These are phyloP conservation scores for Marmota monax DNA, from an alignment of 2,113 vertebrate species.

Conservation along the genomic window DNA sequence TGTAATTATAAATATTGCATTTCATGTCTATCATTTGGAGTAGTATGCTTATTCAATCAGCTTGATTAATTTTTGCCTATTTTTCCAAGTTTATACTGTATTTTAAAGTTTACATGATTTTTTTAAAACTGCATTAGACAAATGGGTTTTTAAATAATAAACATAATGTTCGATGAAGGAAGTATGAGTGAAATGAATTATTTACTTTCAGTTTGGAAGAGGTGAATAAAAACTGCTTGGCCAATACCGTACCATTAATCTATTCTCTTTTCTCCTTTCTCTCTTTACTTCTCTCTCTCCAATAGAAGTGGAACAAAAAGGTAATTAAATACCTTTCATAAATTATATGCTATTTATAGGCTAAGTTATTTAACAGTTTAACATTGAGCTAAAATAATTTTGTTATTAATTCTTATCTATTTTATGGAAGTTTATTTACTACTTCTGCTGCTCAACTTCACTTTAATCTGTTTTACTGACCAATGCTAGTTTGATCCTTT, in stretches of 20 bases:
- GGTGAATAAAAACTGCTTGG: slow-evolving; percentile 90
- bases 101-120: slow-evolving; percentile 74
- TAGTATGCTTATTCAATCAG: slow-evolving; percentile 56
- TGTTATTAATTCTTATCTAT: slow-evolving; percentile 90
- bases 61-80: slow-evolving; percentile 67
- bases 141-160: slow-evolving; percentile 62
- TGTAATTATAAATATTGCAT: slow-evolving; percentile 38
- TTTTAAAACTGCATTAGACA: slow-evolving; percentile 73
- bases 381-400: slow-evolving; percentile 88
- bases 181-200: slow-evolving; percentile 83
- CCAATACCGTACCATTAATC: slow-evolving; percentile 93
- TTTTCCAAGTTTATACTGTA: slow-evolving; percentile 66
- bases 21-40: slow-evolving; percentile 56
- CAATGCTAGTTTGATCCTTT: slow-evolving; percentile 55
- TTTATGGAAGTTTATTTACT: slow-evolving; percentile 88
- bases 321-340: slow-evolving; percentile 96
- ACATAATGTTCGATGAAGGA: slow-evolving; percentile 78
- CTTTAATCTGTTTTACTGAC: slow-evolving; percentile 72
- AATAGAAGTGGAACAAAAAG: slow-evolving; percentile 99
- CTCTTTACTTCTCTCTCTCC: slow-evolving; percentile 93
- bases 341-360: slow-evolving; percentile 90
- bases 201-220: slow-evolving; percentile 88
- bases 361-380: slow-evolving; percentile 89
- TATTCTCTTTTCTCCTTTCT: slow-evolving; percentile 94
- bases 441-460: slow-evolving; percentile 90